Evolutionary conservation across 2,888 invertebrate species (phyloP).

Genomic region (Litoditis marina): DNA sequence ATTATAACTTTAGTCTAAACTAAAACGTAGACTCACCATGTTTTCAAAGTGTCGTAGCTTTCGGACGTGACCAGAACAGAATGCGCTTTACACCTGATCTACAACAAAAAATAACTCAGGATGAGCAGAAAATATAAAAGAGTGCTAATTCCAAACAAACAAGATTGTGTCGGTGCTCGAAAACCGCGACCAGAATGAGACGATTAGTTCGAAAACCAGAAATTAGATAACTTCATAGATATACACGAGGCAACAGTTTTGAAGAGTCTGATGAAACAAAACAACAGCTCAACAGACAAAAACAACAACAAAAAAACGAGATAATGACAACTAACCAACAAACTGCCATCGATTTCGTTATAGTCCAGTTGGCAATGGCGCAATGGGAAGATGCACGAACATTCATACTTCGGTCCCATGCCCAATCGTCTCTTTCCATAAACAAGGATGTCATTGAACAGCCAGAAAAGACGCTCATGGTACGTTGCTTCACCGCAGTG

Average conservation of each 20-base stretch:
- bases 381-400: constrained; percentile 26
- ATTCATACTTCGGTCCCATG: constrained; percentile 29
- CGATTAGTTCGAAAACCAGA: no score
- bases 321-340: constrained; percentile 13
- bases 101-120: not conserved
- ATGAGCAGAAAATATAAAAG: no score
- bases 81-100: constrained; percentile 19
- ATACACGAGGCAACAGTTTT: no score
- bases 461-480: constrained; percentile 28
- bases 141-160: no score
- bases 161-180: no score
- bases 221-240: no score
- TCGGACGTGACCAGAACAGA: constrained; percentile 25
- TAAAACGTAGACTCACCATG: constrained; percentile 6
- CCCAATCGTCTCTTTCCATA: constrained; percentile 32
- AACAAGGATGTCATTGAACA: constrained; percentile 37
- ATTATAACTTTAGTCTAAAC: no score
- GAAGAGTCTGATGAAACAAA: no score
- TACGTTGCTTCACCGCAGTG: constrained; percentile 23
- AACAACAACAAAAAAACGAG: not conserved
- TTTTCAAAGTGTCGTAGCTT: constrained; percentile 13
- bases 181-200: no score
- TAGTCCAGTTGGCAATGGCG: constrained; percentile 23
- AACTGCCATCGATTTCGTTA: constrained; percentile 24
- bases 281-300: no score